phyloP scores from a whole-genome alignment of 2,888 invertebrate genomes.

The Atethmia centrago region DNA sequence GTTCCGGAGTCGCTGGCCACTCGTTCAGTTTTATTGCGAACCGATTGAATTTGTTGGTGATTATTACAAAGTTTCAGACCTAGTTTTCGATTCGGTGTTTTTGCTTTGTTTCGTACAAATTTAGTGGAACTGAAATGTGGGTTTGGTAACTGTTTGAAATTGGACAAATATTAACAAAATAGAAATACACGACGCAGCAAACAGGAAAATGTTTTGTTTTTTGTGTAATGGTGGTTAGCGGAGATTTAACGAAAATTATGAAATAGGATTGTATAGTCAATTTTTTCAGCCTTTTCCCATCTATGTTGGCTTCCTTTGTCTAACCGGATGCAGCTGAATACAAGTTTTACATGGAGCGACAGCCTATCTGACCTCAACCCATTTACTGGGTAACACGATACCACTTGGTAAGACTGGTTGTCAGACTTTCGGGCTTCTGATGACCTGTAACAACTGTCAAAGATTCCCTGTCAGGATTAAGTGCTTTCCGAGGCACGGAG shows the following conservation, averaged over 20 bases:
- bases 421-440: too few relatives aligned
- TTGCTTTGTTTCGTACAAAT: conserved; percentile 35
- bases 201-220: neutral
- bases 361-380: too few relatives aligned
- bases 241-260: neutral
- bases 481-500: too few relatives aligned
- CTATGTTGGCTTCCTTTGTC: too few relatives aligned
- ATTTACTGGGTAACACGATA: too few relatives aligned
- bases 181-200: neutral
- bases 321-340: too few relatives aligned
- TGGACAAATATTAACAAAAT: neutral
- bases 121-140: conserved; percentile 35
- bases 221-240: neutral
- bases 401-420: too few relatives aligned
- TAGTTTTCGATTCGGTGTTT: conserved; percentile 51
- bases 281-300: too few relatives aligned
- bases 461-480: too few relatives aligned
- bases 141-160: conserved; percentile 3
- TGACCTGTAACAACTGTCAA: too few relatives aligned
- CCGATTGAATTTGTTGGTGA: conserved; percentile 84
- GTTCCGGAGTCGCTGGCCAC: conserved; percentile 82
- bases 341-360: too few relatives aligned
- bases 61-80: conserved; percentile 75
- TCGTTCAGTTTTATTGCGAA: conserved; percentile 82
- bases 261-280: neutral